A percentile compares a stretch with the other conserved stretches of the same genome.
These are phyloP conservation scores for Lampris megalopsis DNA, from an alignment of 2,113 vertebrate genomes.

Conservation along the genomic window DNA sequence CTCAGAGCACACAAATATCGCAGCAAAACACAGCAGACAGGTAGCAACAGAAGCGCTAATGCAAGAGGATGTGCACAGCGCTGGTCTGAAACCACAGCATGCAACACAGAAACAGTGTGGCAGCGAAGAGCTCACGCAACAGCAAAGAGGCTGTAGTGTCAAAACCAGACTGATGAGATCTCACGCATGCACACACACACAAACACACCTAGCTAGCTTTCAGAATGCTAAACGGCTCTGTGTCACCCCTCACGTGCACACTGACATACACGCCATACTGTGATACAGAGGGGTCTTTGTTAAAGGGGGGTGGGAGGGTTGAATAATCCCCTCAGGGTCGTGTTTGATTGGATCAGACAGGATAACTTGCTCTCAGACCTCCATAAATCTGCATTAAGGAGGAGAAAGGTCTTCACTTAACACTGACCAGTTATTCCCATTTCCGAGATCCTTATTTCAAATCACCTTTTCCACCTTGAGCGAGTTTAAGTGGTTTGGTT, in stretches of 20 bases:
- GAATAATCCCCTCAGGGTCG: conserved; percentile 57
- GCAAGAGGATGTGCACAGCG: too few species aligned
- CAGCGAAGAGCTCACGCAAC: not conserved
- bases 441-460: too few species aligned
- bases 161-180: conserved; percentile 34
- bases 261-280: conserved; percentile 12
- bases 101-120: conserved; percentile 20
- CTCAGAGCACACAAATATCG: not conserved
- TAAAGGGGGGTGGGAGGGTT: conserved; percentile 15
- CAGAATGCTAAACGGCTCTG: conserved; percentile 16
- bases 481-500: too few species aligned
- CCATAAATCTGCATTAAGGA: too few species aligned
- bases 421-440: too few species aligned
- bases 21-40: conserved; percentile 10
- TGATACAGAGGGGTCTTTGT: conserved; percentile 63
- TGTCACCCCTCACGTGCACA: not conserved
- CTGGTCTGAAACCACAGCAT: conserved; percentile 16
- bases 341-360: conserved; percentile 73
- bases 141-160: conserved; percentile 17
- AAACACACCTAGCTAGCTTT: not conserved
- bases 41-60: too few species aligned
- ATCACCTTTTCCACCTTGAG: too few species aligned
- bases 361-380: conserved; percentile 24
- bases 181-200: conserved; percentile 1
- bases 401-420: too few species aligned